These are phyloP conservation scores for Nymphicus hollandicus DNA, from an alignment of 2,113 vertebrate species.

Conservation along the genomic window DNA sequence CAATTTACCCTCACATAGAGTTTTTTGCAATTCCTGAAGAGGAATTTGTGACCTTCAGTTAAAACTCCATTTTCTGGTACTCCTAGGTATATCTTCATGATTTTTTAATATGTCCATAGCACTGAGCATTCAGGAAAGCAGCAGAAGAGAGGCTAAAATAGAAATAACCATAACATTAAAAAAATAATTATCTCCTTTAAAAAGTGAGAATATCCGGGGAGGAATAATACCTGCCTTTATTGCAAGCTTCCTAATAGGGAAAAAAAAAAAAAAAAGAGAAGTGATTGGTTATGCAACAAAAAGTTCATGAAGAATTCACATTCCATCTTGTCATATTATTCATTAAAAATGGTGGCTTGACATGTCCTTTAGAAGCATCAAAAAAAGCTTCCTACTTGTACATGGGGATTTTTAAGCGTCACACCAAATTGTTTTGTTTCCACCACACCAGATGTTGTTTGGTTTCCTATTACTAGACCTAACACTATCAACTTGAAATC, in stretches of 20 bases:
- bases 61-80: neutral
- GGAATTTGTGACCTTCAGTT: neutral
- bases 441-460: slow-evolving; percentile 1
- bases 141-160: neutral
- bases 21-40: neutral
- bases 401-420: neutral
- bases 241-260: neutral
- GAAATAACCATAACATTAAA: neutral
- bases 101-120: neutral
- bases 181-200: neutral
- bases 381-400: neutral
- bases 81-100: neutral
- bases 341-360: neutral
- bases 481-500: neutral
- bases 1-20: neutral
- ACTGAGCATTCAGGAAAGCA: neutral
- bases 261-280: neutral
- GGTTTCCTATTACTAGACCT: neutral
- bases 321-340: neutral
- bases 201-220: neutral
- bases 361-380: neutral
- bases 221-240: neutral
- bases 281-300: neutral
- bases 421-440: neutral
- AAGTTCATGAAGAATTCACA: neutral